Conservation (phyloP, 2,888 invertebrate genomes). For the Ichneumoninae sp. region DNA sequence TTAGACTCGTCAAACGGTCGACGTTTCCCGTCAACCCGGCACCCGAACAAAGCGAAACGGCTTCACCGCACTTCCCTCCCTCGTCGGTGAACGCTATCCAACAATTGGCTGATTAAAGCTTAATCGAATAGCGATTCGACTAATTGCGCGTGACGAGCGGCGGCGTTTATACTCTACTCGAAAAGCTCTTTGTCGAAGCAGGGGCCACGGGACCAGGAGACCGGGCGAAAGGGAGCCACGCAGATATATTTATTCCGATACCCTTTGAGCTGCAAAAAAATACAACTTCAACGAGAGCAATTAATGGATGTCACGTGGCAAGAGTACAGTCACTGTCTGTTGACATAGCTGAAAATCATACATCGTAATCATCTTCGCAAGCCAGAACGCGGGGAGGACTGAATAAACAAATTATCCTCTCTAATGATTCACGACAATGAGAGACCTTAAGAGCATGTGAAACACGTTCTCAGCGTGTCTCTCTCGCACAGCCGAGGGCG, state of each 20-base stretch:
- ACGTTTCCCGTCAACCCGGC: slow-evolving; percentile 17
- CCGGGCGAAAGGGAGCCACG: slow-evolving; percentile 16
- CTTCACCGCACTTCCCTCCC: slow-evolving; percentile 44
- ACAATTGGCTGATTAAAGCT: slow-evolving; percentile 74
- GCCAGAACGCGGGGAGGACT: not conserved
- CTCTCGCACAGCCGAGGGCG: too few relatives aligned
- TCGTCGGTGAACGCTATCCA: slow-evolving; percentile 51
- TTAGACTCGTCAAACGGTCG: slow-evolving; percentile 64
- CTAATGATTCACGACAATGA: not conserved
- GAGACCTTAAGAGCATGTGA: too few relatives aligned
- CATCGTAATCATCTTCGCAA: not conserved
- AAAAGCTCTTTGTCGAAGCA: slow-evolving; percentile 57
- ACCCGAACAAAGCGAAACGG: slow-evolving; percentile 64
- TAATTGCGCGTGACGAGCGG: slow-evolving; percentile 71
- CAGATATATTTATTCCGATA: slow-evolving; percentile 32
- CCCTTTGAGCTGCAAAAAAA: not conserved
- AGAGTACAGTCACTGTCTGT: not conserved
- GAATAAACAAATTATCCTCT: not conserved
- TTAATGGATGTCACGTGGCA: not conserved
- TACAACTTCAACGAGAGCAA: not conserved
- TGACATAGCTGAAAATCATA: not conserved
- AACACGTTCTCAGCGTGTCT: too few relatives aligned
- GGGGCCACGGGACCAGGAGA: slow-evolving; percentile 5
- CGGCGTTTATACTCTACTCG: slow-evolving; percentile 50
- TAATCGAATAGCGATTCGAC: slow-evolving; percentile 73